These are phyloP conservation scores for Acanthopagrus latus DNA, from an alignment of 2,797 vertebrate species.

Conservation along the genomic window DNA sequence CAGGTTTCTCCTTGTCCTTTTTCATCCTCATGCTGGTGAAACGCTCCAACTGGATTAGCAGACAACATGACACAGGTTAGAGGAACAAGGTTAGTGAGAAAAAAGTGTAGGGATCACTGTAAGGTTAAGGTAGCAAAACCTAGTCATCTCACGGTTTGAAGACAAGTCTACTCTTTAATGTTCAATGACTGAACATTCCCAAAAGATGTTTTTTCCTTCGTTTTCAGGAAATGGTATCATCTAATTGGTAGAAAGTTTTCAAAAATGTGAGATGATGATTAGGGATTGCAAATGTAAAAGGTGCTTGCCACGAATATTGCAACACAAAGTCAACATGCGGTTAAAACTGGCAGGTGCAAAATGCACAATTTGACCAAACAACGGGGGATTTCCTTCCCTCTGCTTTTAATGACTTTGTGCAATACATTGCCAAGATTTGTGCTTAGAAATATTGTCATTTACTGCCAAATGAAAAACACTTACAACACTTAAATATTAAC, in stretches of 20 bases:
- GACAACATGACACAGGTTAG: conserved; percentile 46
- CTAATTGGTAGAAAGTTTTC: conserved; percentile 16
- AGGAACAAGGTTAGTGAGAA: conserved; percentile 28
- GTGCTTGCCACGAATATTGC: conserved; percentile 29
- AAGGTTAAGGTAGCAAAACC: conserved; percentile 19
- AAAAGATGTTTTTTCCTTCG: background rate
- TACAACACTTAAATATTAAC: background rate
- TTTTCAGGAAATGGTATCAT: conserved; percentile 15
- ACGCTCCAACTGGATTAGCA: conserved; percentile 88
- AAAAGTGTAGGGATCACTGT: background rate
- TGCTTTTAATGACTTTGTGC: conserved; percentile 30
- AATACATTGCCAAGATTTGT: conserved; percentile 1
- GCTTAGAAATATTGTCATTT: background rate
- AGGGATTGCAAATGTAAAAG: conserved; percentile 6
- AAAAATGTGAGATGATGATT: conserved; percentile 33
- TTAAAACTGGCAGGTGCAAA: conserved; percentile 3
- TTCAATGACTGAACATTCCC: background rate
- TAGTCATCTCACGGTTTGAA: conserved; percentile 40
- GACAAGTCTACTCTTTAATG: background rate
- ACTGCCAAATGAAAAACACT: conserved; percentile 24
- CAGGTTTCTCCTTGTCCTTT: conserved; percentile 92
- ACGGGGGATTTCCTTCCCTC: background rate
- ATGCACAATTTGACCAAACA: conserved; percentile 2
- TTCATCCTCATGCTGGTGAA: conserved; percentile 95
- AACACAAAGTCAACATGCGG: conserved; percentile 44